Evolutionary conservation across 2,888 invertebrate genomes (phyloP), one percentile per base, ranked within the genome.

Genomic region (Ectemnius continuus): DNA sequence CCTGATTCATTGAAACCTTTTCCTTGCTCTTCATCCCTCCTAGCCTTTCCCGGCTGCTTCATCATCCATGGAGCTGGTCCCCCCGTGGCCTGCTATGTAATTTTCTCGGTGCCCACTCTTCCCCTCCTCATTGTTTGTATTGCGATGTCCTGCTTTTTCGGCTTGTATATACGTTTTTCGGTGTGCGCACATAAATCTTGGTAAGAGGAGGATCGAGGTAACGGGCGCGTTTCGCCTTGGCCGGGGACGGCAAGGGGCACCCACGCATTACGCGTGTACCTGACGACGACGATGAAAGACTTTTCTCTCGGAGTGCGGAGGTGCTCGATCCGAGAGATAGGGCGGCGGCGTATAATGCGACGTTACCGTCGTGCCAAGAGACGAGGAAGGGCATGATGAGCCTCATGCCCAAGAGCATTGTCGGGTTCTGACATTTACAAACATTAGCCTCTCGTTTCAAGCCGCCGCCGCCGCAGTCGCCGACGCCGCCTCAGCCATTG

Each of bases 301-400:
- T 80, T 78, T 76, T 80, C 73, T 70, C 72, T 14, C 23, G 8
- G 52, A 61, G 62, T 48, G 60, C 23, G 64, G 70, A 75, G 70
- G 68, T 78, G 73, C 75, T 62, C 58, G 75, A 80, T 75, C 70
- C 69, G 36, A 36, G 58, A 69, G 73, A 72, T 73, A 71, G 75
- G 67, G 67, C 72, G 67, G 67, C 72, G 72, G 36, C 11, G 36
- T 36, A 36, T 36, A 36, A 36, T 36, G 36, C 36, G 36, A 36
- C 36, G 36, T 36, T 36, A 36, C 36, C 23, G 68, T 73, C 75
- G 63, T 76, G 72, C 36, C 59, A 60, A 61, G 70, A 11, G 52
- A 59, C 26, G 62, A 57, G 46, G 48, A 20, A 62, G 56, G 59
- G 61, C 46, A 71, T 59, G 70, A 75, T 67, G 75, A 78, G 70